Base-by-base conservation (phyloP, 2,888 invertebrate species). In the Dynastes hyllus region DNA sequence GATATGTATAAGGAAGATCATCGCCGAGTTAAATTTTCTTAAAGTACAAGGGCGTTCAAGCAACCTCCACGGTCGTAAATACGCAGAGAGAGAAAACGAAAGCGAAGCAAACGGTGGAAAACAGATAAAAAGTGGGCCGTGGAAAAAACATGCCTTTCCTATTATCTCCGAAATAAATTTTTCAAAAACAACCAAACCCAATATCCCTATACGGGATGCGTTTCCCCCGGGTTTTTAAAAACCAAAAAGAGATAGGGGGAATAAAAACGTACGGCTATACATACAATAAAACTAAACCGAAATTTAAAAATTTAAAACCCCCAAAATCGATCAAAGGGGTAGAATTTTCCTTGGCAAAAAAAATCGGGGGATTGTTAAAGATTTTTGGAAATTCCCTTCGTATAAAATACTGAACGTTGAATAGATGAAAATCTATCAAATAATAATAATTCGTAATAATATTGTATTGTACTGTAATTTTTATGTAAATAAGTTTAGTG, bases 121-220 rank as follows among this genome's bases (percentile, higher is more conserved):
- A 45, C 50, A 27, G 50, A 67, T 67, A 67, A 50, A 67, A 67
- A 67, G 67, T 22, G 67, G 45, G 67, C 45, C 45, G 40, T 13
- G n/a, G 50, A 67, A 67, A 50, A 67, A 67, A 67, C 50, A 67
- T 67, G 67, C 45, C 45, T 67, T 67, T 67, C 67, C 67, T 67
- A 67, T 67, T 67, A 67, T 67, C 67, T 67, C 45, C 22, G 67
- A 67, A 67, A 67, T 67, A 67, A 67, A 67, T 67, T 67, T 67
- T 67, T 67, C 67, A 67, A 67, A 67, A 50, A 67, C 67, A 67
- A 67, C 50, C 67, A 50, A 67, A 67, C 40, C 67, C 50, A 50
- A 67, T 40, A 61, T 29, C 50, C 67, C 45, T 27, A 45, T 8
- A 45, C 45, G 45, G 45, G 67, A 45, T 45, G 45, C 22, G 67